Conservation (phyloP, 2,888 invertebrate species). For the Oxyteleia sp. region DNA sequence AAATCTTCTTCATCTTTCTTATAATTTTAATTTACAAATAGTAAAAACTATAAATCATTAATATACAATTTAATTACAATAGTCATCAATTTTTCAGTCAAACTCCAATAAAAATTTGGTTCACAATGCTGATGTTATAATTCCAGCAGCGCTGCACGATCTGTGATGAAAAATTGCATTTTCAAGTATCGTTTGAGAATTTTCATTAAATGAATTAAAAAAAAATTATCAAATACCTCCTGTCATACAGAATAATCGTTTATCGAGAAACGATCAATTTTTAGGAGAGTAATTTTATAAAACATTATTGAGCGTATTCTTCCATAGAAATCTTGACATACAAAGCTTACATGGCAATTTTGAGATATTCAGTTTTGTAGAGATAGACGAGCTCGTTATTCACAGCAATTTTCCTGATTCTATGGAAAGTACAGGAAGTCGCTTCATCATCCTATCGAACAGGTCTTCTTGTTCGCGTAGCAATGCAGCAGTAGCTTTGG, state of each 20-base stretch:
- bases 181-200: constrained; percentile 4
- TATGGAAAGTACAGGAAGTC: constrained; percentile 72
- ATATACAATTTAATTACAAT: too few species aligned
- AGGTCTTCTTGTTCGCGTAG: constrained; percentile 67
- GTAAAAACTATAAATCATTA: too few species aligned
- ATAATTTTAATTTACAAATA: too few species aligned
- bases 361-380: constrained; percentile 65
- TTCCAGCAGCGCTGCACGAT: neutral
- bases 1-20: too few species aligned
- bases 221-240: constrained; percentile 43
- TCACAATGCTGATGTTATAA: too few species aligned
- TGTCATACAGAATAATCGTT: constrained; percentile 48
- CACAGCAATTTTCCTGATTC: constrained; percentile 73
- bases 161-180: constrained; percentile 19
- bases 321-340: constrained; percentile 57
- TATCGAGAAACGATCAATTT: constrained; percentile 66
- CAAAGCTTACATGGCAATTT: constrained; percentile 72
- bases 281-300: constrained; percentile 53
- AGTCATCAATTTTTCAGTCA: too few species aligned
- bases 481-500: constrained; percentile 68
- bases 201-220: constrained; percentile 48
- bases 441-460: constrained; percentile 73
- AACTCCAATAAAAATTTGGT: too few species aligned
- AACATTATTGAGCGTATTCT: constrained; percentile 65
- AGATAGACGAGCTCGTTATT: constrained; percentile 73